Percentiles rank a stretch among this genome's conserved stretches.
phyloP scores from a whole-genome alignment of 2,113 vertebrate genomes.

The Tricholaema leucomelas region DNA sequence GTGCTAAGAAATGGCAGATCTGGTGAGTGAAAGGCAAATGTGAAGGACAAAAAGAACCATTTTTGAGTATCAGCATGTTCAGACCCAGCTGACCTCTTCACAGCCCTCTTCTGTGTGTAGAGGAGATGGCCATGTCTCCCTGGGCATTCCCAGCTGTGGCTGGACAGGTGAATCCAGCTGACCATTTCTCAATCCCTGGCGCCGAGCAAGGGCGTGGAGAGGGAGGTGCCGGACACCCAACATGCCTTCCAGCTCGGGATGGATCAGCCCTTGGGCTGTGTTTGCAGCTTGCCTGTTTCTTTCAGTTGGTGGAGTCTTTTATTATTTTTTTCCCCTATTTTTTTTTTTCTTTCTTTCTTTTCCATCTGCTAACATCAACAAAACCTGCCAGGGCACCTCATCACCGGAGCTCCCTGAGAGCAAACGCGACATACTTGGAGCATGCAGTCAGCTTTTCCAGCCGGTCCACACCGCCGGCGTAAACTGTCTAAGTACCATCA shows the following conservation, averaged over 20 bases:
- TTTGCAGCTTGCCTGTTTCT: conserved; percentile 2
- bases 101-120: rapidly evolving
- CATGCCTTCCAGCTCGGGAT: neutral
- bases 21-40: neutral
- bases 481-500: conserved; percentile 61
- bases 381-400: conserved; percentile 18
- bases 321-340: neutral
- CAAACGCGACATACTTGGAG: conserved; percentile 42
- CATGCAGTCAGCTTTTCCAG: conserved; percentile 57
- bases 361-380: conserved; percentile 22
- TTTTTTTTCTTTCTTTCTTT: neutral
- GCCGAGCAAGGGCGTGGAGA: neutral
- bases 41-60: neutral
- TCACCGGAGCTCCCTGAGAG: neutral
- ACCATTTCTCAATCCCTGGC: neutral
- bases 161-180: neutral
- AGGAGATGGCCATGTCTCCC: neutral
- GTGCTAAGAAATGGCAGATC: neutral
- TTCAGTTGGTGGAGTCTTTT: neutral
- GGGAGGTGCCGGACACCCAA: neutral
- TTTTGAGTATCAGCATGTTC: neutral
- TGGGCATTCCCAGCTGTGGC: neutral
- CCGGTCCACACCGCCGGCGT: conserved; percentile 10
- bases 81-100: neutral
- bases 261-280: neutral